Base-by-base conservation (phyloP, 2,113 vertebrate species). In the Trochalopteron elliotii region DNA sequence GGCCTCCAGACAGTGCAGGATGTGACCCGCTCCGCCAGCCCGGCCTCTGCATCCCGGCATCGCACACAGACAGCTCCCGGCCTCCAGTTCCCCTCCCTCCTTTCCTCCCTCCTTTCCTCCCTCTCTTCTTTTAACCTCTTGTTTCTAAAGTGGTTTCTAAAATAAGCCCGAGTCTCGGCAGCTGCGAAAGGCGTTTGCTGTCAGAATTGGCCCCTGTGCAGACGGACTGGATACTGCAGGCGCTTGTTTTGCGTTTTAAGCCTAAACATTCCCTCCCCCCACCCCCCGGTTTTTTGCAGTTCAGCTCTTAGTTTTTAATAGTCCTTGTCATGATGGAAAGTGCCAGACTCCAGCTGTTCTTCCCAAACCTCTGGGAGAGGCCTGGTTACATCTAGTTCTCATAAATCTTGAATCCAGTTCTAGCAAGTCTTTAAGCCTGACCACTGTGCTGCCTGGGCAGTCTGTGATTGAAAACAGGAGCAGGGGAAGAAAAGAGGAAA, bases 271-370 rank as follows among this genome's bases (percentile, higher is more conserved):
- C 4, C 20, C 9, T 9, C 3, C 1, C 30, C 12, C 16, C 25
- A 21, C 37, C 37, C 39, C 31, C 19, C 2, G 1, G 40, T 8
- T 76, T 75, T 93, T 90, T 87, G 65, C 90, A 89, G 91, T 93
- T 96, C 78, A 84, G 2, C 90, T 94, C 95, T 97, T 96, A 92
- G 95, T 97, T 98, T 98, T 98, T 97, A 97, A 98, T 96, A 97
- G 96, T 97, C 89, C 96, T 98, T 98, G 97, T 98, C 97, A 95
- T 96, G 97, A 96, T 94, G 94, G 91, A 95, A 97, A 97, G 97
- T 97, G 97, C 98, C 97, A 97, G 97, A 98, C 97, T 97, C 97
- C 98, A 98, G 98, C 98, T 98, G 98, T 97, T 98, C 98, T 98
- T 97, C 97, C 94, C 97, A 97, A 97, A 98, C 97, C 96, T 98